Evolutionary conservation across 2,888 invertebrate genomes (phyloP), one percentile per base, ranked within the genome.

Genomic region (Sinopyrophorus schimmeli): DNA sequence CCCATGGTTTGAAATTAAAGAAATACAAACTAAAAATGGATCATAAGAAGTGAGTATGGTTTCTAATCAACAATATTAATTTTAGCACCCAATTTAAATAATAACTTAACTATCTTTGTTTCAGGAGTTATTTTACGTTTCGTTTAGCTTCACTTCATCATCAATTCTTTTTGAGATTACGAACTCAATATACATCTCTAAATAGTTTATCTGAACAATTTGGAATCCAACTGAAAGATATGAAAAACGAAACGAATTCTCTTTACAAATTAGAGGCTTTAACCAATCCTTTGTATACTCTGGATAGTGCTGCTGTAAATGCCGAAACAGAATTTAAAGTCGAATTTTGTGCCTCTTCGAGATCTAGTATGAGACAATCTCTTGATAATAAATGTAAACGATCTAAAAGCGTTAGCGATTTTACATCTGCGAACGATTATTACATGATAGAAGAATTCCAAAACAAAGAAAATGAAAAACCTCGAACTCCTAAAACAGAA

Each of bases 71-170:
- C n/a, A n/a, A 11, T 15, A 20, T 1, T 24, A 41, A 23, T 30
- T 10, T 11, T 21, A n/a, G n/a, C n/a, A n/a, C n/a, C n/a, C n/a
- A n/a, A n/a, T n/a, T n/a, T n/a, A n/a, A n/a, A n/a, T n/a, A n/a
- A n/a, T 1, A 14, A 6, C 26, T 15, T 24, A 3, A 16, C 18
- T 9, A 26, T 12, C 1, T 9, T 37, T 27, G 57, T 73, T 77
- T 20, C 66, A 81, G 82, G 72, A 87, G 86, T 65, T 87, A 83
- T 65, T 87, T 86, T 64, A 81, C 86, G 47, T 88, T 87, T 72
- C 85, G 85, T 71, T 71, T 87, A 50, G 87, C 87, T 5, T 87
- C 87, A n/a, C 71, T 87, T 30, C 88, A 88, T 68, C 87, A 88
- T 67, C 83, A 87, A 67, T 81, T 88, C 69, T 88, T 86, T 73